A percentile compares a stretch with the other conserved stretches of the same genome.
Conservation (phyloP, 2,888 invertebrate species). For the Callyntrura sp. region DNA sequence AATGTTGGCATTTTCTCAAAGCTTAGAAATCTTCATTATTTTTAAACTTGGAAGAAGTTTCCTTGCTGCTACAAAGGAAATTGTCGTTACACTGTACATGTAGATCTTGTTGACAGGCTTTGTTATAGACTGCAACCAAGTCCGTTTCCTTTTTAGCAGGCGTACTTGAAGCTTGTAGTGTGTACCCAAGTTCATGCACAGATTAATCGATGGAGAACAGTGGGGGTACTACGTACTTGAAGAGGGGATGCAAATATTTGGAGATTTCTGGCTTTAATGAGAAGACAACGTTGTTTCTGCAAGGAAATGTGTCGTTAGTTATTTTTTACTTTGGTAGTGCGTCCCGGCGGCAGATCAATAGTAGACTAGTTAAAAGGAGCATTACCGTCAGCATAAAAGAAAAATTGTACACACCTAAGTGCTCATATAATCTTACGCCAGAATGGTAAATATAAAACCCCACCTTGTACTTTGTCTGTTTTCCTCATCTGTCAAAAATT, state of each 20-base stretch:
- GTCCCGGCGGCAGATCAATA: slow-evolving; percentile 8
- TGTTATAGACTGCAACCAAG: slow-evolving; percentile 16
- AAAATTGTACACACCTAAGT: not conserved
- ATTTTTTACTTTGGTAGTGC: slow-evolving; percentile 12
- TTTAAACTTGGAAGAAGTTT: not conserved
- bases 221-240: too few relatives aligned
- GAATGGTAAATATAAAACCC: slow-evolving; percentile 2
- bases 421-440: not conserved
- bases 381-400: not conserved
- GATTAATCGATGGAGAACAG: not conserved
- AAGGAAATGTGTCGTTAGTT: slow-evolving; percentile 30
- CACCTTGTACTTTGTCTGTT: not conserved
- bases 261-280: not conserved
- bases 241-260: not conserved
- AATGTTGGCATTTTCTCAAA: slow-evolving; percentile 38
- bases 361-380: not conserved
- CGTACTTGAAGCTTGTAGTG: too few relatives aligned
- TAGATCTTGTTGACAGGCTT: not conserved
- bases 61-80: slow-evolving; percentile 20
- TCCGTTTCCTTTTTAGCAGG: slow-evolving; percentile 15
- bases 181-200: not conserved
- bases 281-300: not conserved
- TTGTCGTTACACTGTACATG: slow-evolving; percentile 11
- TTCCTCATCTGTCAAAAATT: slow-evolving; percentile 54
- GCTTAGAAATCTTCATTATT: not conserved